Conservation (phyloP, 2,888 invertebrate genomes). For the Amorpha juglandis region DNA sequence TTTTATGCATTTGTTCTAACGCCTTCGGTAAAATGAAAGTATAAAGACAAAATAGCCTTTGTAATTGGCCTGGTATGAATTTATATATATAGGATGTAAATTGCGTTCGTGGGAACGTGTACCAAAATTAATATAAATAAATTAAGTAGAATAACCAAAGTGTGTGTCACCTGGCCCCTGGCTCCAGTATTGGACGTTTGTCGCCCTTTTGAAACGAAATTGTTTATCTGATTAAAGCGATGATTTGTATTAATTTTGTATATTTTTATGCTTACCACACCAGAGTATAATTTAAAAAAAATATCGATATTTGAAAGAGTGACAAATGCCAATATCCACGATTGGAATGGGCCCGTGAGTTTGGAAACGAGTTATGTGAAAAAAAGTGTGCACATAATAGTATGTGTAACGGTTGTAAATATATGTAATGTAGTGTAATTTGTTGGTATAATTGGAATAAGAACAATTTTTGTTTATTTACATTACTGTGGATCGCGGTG, state of each 20-base stretch:
- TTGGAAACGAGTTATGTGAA: conserved; percentile 19
- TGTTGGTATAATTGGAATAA: conserved; percentile 27
- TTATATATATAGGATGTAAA: conserved; percentile 17
- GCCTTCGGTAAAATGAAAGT: conserved; percentile 12
- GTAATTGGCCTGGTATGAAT: conserved; percentile 24
- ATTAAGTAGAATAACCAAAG: conserved; percentile 28
- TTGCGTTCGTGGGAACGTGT: conserved; percentile 20
- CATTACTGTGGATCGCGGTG: conserved; percentile 23
- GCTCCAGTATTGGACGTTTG: not conserved
- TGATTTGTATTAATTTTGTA: not conserved
- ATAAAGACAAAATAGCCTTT: conserved; percentile 26
- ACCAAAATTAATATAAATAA: conserved; percentile 29
- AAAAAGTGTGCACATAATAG: conserved; percentile 17
- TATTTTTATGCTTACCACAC: not conserved
- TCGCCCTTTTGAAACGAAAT: not conserved
- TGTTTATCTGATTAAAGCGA: not conserved
- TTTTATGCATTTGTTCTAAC: conserved; percentile 23
- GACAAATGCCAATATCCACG: conserved; percentile 1
- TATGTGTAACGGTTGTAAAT: conserved; percentile 26
- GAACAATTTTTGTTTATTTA: conserved; percentile 28
- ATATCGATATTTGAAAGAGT: not conserved
- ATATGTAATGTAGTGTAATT: conserved; percentile 29
- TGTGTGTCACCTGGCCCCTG: conserved; percentile 25
- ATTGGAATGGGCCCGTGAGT: conserved; percentile 6
- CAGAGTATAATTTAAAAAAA: not conserved